Base-by-base conservation (phyloP, 2,797 vertebrate genomes). In the Champsocephalus esox region DNA sequence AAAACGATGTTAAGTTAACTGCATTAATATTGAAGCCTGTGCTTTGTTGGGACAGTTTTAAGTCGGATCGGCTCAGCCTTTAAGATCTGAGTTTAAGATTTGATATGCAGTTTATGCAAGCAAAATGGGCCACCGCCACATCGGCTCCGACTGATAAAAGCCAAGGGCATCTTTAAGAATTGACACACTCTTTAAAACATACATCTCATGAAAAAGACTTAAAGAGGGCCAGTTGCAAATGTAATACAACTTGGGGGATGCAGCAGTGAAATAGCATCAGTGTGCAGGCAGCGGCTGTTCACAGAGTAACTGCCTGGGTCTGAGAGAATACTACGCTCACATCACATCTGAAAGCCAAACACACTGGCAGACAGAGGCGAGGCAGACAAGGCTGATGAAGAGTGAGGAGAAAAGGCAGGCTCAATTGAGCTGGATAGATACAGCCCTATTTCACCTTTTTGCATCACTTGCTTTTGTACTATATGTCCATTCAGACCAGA, bases 361-460 rank as follows among this genome's bases (percentile, higher is more conserved):
- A 85, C 79, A 87, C 77, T 85, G 88, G 89, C 85, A 90, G 91
- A 92, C 84, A 87, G 85, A 86, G 79, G 82, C 78, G 59, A 90
- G 86, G 88, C 86, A 88, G 88, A 83, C 87, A 62, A 69, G 87
- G 87, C 86, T 93, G 92, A 93, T 90, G 90, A 92, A 92, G 92
- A 94, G 89, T 88, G 87, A 92, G 80, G 83, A 88, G 88, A 80
- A 80, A 84, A 92, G 86, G 82, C 87, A 89, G 86, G 79, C 89
- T 74, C 87, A 90, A 92, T 91, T 84, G 90, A 91, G 90, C 79
- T 82, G 79, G 82, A 85, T 85, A 81, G 83, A 87, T 87, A 87
- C 83, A 82, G 75, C 81, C 80, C 79, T 89, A 94, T 95, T 95
- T 95, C 93, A 94, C 89, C 92, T 94, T 94, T 95, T 95, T 95